These are phyloP conservation scores for Schmidtea mediterranea DNA, from an alignment of 1,140 invertebrate genomes.

Conservation along the genomic window DNA sequence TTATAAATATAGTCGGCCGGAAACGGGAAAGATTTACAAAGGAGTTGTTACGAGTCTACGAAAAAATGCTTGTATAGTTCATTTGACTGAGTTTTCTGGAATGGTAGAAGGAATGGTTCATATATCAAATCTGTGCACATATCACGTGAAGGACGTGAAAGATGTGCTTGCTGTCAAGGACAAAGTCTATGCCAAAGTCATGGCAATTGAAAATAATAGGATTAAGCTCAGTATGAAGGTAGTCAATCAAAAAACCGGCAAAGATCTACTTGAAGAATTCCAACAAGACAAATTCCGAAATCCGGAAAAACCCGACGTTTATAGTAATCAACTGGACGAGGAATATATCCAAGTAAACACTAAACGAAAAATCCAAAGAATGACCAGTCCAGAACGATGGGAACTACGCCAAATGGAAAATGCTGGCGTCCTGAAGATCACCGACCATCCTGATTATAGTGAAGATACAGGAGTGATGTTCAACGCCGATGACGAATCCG, in stretches of 20 bases:
- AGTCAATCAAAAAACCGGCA: constrained; percentile 72
- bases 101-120: constrained; percentile 84
- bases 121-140: constrained; percentile 48
- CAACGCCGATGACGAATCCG: constrained; percentile 25
- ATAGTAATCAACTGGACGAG: constrained; percentile 34
- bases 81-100: constrained; percentile 55
- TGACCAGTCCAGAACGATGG: constrained; percentile 72
- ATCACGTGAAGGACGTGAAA: constrained; percentile 66
- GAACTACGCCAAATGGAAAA: constrained; percentile 48
- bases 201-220: constrained; percentile 48
- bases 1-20: neutral
- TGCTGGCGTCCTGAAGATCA: constrained; percentile 34
- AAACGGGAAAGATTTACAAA: constrained; percentile 46
- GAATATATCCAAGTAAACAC: constrained; percentile 14
- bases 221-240: constrained; percentile 92
- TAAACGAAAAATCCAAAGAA: constrained; percentile 31
- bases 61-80: constrained; percentile 86
- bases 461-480: constrained; percentile 29
- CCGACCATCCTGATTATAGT: constrained; percentile 31
- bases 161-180: constrained; percentile 72
- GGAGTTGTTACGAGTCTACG: constrained; percentile 83
- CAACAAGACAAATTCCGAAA: neutral
- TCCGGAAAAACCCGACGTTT: neutral
- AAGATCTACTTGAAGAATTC: constrained; percentile 56
- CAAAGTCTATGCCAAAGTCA: constrained; percentile 49